Evolutionary conservation across 92 coral and sea anemone species (phyloP), one percentile per base, ranked within the genome.

Genomic region (Plumapathes pennacea): DNA sequence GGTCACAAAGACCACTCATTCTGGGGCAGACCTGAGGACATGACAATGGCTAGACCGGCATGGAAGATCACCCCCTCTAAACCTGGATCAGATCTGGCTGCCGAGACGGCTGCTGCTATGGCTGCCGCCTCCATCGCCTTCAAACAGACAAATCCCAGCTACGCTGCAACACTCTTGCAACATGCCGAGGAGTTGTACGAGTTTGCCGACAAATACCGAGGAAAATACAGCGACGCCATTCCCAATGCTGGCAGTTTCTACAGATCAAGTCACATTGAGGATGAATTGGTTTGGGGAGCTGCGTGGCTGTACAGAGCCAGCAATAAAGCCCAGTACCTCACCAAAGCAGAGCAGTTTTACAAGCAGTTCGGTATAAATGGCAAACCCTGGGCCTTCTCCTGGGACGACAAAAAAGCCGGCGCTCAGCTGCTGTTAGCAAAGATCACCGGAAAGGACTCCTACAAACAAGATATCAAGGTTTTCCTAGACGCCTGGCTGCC

Each of bases 201-300:
- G 43, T 77, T 90, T 70, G 95, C 97, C 21, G 95, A 86, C 62
- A 67, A 45, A 34, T 50, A 77, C 48, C 72, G 97, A 15, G 82
- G 97, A 14, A 80, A 77, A 34, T 90, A 85, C 72, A 70, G 89
- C n/a, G 88, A 82, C 32, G 61, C 87, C n/a, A 82, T 90, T 18
- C 47, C 66, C 9, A 71, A 82, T 31, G 97, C 97, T 1, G 82
- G 71, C 36, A 17, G 38, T 8, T 85, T 86, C 45, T 90, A 86
- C 66, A 56, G 52, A 2, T 88, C 96, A 14, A 77, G 71, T 21
- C 83, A 84, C 3, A 86, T 55, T 55, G 46, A 70, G 2, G 97
- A 90, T 37, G 95, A 86, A 48, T 77, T 90, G 19, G 95, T 83
- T 25, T 90, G 97, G 97, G 97, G 85, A 38, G 88, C 95, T 20